phyloP scores from a whole-genome alignment of 2,113 vertebrate species.

The Raja brachyura region DNA sequence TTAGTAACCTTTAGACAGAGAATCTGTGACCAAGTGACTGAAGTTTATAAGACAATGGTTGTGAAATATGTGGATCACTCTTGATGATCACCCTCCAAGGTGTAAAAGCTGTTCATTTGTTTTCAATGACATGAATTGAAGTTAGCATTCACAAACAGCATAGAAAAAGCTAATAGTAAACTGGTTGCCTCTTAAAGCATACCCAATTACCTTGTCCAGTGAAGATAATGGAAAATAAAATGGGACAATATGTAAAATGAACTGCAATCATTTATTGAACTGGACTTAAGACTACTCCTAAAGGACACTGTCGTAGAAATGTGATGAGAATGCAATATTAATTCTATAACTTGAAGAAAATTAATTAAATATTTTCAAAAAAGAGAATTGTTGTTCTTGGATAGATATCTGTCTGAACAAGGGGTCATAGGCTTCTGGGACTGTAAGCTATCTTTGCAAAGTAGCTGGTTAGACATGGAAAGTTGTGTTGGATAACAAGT shows the following conservation, averaged over 20 bases:
- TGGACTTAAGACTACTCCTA: not conserved
- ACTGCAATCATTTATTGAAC: not conserved
- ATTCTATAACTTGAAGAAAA: not conserved
- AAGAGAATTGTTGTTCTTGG: not conserved
- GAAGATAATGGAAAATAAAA: constrained; percentile 7
- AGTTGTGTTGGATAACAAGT: not conserved
- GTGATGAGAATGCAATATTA: not conserved
- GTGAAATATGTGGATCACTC: not conserved
- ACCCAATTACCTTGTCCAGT: not conserved
- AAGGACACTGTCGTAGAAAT: not conserved
- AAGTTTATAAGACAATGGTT: not conserved
- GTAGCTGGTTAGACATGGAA: not conserved
- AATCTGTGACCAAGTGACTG: constrained; percentile 7
- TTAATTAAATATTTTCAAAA: not conserved
- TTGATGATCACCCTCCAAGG: not conserved
- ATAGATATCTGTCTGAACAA: not conserved
- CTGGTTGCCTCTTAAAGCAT: not conserved
- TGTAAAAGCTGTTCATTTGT: not conserved
- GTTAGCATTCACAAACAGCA: not conserved
- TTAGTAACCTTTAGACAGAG: constrained; percentile 10
- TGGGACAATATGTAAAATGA: not conserved
- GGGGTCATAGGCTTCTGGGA: not conserved
- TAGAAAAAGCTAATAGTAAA: not conserved
- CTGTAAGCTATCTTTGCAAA: not conserved
- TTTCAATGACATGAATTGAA: not conserved